A percentile compares a stretch with the other conserved stretches of the same genome.
These are phyloP conservation scores for Zosterops borbonicus DNA, from an alignment of 2,113 vertebrate genomes.

Conservation along the genomic window DNA sequence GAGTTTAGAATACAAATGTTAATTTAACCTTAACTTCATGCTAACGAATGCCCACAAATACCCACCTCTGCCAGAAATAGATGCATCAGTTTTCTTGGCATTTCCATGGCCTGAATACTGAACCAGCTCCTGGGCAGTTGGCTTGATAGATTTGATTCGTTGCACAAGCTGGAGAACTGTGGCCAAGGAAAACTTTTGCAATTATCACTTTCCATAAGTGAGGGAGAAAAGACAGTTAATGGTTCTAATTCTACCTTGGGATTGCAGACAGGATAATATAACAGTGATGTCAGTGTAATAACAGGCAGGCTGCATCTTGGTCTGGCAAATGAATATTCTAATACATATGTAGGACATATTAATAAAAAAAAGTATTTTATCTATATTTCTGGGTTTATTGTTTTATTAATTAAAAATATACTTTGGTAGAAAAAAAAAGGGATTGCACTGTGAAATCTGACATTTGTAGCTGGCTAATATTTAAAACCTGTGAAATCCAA, in stretches of 20 bases:
- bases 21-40: constrained; percentile 1
- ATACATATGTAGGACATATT: not conserved
- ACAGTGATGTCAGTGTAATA: not conserved
- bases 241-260: not conserved
- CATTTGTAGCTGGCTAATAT: not conserved
- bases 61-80: not conserved
- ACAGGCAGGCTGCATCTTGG: not conserved
- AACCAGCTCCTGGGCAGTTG: constrained; percentile 73
- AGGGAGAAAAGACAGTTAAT: not conserved
- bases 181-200: constrained; percentile 82
- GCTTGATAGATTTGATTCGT: constrained; percentile 54
- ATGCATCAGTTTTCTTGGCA: constrained; percentile 51
- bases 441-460: not conserved
- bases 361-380: not conserved
- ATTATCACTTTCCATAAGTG: constrained; percentile 77
- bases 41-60: not conserved
- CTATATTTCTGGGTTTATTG: not conserved
- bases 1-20: not conserved
- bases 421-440: not conserved
- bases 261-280: not conserved
- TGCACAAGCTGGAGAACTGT: constrained; percentile 64
- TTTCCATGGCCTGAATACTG: constrained; percentile 75
- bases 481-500: not conserved
- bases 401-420: not conserved
- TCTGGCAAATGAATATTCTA: not conserved